Conservation (phyloP, 2,888 invertebrate species). For the Ennomos fuscantarius region DNA sequence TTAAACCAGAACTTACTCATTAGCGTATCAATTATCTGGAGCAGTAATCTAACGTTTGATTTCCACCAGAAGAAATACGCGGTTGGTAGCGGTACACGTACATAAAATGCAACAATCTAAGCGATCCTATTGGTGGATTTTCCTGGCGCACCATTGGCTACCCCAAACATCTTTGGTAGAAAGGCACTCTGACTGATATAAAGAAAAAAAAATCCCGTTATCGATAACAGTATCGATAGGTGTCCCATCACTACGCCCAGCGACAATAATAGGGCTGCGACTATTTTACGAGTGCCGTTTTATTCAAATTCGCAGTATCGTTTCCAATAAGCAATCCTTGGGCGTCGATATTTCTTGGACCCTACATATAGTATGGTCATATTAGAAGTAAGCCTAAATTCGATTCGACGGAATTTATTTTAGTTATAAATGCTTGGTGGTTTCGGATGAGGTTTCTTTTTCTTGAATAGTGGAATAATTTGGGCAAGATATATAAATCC, state of each 20-base stretch:
- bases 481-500: too few relatives aligned
- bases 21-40: too few relatives aligned
- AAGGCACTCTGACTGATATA: too few relatives aligned
- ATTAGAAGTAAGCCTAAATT: constrained; percentile 30
- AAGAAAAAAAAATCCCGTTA: not conserved
- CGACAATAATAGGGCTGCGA: constrained; percentile 75
- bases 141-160: too few relatives aligned
- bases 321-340: constrained; percentile 44
- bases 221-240: constrained; percentile 29
- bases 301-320: constrained; percentile 78
- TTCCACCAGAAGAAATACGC: too few relatives aligned
- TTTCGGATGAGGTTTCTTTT: constrained; percentile 10
- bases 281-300: constrained; percentile 80
- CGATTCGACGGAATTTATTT: constrained; percentile 30
- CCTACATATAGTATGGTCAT: constrained; percentile 35
- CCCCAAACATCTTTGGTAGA: too few relatives aligned
- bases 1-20: too few relatives aligned
- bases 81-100: too few relatives aligned
- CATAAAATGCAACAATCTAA: too few relatives aligned
- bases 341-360: constrained; percentile 36
- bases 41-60: too few relatives aligned
- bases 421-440: constrained; percentile 24
- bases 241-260: constrained; percentile 48
- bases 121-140: too few relatives aligned
- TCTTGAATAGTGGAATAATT: too few relatives aligned